phyloP scores from a whole-genome alignment of 2,888 invertebrate species.

The Hypsopygia costalis region DNA sequence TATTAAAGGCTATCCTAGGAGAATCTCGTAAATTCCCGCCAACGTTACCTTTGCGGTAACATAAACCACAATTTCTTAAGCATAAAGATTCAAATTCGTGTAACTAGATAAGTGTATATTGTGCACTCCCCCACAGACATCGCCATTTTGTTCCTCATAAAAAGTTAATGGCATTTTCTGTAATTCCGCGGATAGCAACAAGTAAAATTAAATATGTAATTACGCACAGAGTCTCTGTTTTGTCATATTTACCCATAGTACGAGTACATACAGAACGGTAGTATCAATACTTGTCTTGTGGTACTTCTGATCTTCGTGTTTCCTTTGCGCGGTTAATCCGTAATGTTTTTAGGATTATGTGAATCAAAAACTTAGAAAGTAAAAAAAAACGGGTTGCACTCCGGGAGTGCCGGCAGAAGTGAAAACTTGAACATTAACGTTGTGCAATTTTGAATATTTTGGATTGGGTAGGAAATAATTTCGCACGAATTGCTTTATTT shows the following conservation, averaged over 20 bases:
- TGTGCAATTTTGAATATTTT: no score
- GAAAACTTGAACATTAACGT: no score
- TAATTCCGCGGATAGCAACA: slow-evolving; percentile 66
- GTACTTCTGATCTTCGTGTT: no score
- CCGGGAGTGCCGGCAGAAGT: no score
- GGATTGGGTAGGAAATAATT: no score
- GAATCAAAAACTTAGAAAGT: no score
- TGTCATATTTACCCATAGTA: no score
- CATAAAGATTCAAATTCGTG: slow-evolving; percentile 34
- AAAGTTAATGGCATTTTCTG: slow-evolving; percentile 64
- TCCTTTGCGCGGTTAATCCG: no score
- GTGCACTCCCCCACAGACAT: slow-evolving; percentile 18
- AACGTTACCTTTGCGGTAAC: slow-evolving; percentile 22
- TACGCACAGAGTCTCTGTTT: slow-evolving; percentile 39
- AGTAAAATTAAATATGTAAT: slow-evolving; percentile 70
- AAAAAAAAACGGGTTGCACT: no score
- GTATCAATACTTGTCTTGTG: no score
- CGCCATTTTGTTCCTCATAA: slow-evolving; percentile 73
- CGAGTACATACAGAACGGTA: neutral
- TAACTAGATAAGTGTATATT: slow-evolving; percentile 20
- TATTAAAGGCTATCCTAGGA: slow-evolving; percentile 69
- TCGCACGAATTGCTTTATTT: no score
- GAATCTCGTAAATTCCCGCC: slow-evolving; percentile 50
- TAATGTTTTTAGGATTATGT: no score
- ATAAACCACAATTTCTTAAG: slow-evolving; percentile 28